A percentile compares a stretch with the other conserved stretches of the same genome.
Conservation (phyloP, 2,888 invertebrate genomes). For the Stramonita haemastoma region DNA sequence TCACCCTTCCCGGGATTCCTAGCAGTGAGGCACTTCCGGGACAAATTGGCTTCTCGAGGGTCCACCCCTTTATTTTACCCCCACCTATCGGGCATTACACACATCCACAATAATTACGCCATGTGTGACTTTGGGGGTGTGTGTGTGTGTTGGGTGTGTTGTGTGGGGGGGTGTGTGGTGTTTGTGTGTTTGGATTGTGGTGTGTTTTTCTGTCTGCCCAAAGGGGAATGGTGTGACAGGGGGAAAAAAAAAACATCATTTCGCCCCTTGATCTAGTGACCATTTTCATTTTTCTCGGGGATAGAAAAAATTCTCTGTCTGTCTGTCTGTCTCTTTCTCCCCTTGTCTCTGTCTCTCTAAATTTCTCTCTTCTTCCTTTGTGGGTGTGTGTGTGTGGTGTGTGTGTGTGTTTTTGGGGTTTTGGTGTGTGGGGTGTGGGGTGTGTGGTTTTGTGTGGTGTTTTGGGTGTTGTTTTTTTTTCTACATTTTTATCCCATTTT, state of each 20-base stretch:
- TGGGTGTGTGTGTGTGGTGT: background rate
- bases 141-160: too few relatives aligned
- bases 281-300: too few relatives aligned
- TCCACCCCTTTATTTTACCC: conserved; percentile 8
- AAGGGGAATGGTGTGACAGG: too few relatives aligned
- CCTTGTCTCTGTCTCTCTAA: background rate
- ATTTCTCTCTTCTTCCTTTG: background rate
- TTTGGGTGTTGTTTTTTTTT: too few relatives aligned
- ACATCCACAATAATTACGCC: too few relatives aligned
- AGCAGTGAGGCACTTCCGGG: background rate
- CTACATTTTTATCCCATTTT: too few relatives aligned
- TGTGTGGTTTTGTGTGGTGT: background rate
- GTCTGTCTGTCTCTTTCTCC: background rate
- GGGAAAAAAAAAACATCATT: too few relatives aligned
- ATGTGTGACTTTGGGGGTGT: too few relatives aligned
- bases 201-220: too few relatives aligned
- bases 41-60: background rate
- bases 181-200: too few relatives aligned
- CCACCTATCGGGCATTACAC: background rate
- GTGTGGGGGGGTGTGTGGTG: too few relatives aligned
- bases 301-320: background rate
- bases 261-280: too few relatives aligned
- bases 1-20: background rate
- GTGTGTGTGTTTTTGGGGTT: background rate
- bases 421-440: background rate